Evolutionary conservation across 2,888 invertebrate genomes (phyloP).

Genomic region (Megastigmus dorsalis): DNA sequence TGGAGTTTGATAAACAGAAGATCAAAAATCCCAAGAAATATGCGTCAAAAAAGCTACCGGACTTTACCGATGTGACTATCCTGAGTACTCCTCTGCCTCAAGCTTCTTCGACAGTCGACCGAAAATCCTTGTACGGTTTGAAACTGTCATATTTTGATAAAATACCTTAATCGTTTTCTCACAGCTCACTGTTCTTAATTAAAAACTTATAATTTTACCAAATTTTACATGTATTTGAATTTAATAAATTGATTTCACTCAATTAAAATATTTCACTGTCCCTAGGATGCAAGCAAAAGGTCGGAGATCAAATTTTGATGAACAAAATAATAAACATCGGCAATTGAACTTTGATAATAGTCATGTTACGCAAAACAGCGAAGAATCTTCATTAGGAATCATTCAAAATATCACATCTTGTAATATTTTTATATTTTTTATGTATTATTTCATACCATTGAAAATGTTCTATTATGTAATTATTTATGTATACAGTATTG

Average conservation of each 20-base stretch:
- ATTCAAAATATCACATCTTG: conserved; percentile 65
- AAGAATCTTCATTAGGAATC: conserved; percentile 66
- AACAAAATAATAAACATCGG: conserved; percentile 39
- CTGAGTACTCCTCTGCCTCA: conserved; percentile 72
- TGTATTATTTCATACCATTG: not conserved
- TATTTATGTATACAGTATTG: conserved; percentile 58
- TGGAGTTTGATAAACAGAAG: conserved; percentile 37
- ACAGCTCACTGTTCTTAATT: too few species aligned
- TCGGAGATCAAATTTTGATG: conserved; percentile 24
- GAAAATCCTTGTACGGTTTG: conserved; percentile 65
- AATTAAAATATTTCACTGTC: too few species aligned
- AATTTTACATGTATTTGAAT: too few species aligned
- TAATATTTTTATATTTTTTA: conserved; percentile 45
- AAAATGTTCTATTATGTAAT: not conserved
- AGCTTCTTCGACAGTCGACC: conserved; percentile 73
- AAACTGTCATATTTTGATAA: too few species aligned
- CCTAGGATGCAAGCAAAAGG: conserved; percentile 34
- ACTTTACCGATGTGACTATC: conserved; percentile 60
- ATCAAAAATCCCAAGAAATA: not conserved
- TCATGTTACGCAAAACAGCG: conserved; percentile 37
- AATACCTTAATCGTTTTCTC: too few species aligned
- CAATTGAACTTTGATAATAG: conserved; percentile 27
- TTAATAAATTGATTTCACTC: too few species aligned
- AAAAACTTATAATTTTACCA: too few species aligned
- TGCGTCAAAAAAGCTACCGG: not conserved